Base-by-base conservation (phyloP, 2,888 invertebrate species). In the Plusia festucae region DNA sequence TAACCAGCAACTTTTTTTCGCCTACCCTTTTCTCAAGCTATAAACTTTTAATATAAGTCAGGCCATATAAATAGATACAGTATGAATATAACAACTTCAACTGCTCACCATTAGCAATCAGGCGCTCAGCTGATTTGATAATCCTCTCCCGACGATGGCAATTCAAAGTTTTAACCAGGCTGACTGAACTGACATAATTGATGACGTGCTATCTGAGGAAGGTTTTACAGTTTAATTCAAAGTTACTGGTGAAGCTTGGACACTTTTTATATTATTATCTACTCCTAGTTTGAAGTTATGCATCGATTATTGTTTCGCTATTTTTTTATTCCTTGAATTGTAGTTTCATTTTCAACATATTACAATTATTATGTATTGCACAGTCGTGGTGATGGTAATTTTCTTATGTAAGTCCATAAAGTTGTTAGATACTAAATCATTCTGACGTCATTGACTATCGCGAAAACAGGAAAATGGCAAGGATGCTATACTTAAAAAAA, bases 101-200 rank as follows among this genome's bases (percentile, higher is more conserved):
- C 40, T 3, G 18, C 18, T 46, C 18, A 18, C 46, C 46, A 46
- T 46, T 16, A 46, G 46, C 46, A 18, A 46, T 46, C 46, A 46
- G 46, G 18, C 46, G 16, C 46, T 18, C 18, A 9, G 18, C 46
- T 46, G 46, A 46, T 46, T 46, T 46, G 46, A 46, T 46, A 46
- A 46, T 46, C 46, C 46, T 8, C 46, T 18, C 46, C 1, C 46
- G 46, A 7, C 46, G 46, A 20, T 20, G 46, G 20, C 46, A 20
- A 49, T 18, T 49, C 46, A 49, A 49, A 49, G 20, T 49, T 49
- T 49, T 49, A 49, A 49, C 20, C 46, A 49, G 20, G 5, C 46
- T 20, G 46, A 20, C 18, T 20, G 46, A 49, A 20, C 46, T 11
- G 46, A 49, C 46, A 49, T 49, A 49, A 49, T 49, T 49, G 18